Evolutionary conservation across 2,113 vertebrate genomes (phyloP), one percentile per base, ranked within the genome.

Genomic region (Corapipo altera): DNA sequence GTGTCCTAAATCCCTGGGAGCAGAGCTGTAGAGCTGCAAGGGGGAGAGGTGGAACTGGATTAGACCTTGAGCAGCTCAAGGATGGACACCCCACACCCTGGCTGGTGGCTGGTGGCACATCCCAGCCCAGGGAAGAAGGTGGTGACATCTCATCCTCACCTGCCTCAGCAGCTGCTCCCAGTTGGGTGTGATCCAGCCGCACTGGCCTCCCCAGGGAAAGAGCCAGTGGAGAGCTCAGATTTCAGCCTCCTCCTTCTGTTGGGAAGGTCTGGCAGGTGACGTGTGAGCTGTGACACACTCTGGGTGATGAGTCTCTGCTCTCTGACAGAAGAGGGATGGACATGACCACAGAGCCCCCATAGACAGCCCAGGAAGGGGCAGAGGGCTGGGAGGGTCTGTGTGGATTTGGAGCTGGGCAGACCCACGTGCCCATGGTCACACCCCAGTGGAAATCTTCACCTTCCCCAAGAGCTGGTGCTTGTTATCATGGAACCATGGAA

Each of bases 401-500:
- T 17, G 33, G 39, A 8, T 55, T 51, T 0, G 0, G 58, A 59
- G 33, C 15, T 4, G 7, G 15, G 39, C 66, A 44, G 41, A 62
- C 10, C 24, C 73, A 2, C 1, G 6, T 6, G 44, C 23, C n/a
- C 41, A 11, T 26, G 16, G 6, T 21, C 55, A 66, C 4, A 3
- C 28, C 57, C 48, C 65, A 7, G 28, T 44, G 46, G 46, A 58
- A 70, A 49, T 2, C 69, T 66, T 30, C 26, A 4, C 32, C 51
- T 89, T 52, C 51, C 39, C 3, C 1, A 43, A 52, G 41, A 59
- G 61, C 28, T 82, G 84, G 19, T 43, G 64, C 41, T 43, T 69
- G 57, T 23, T 0, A 5, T 35, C 15, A 13, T 9, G 30, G 54
- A n/a, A 69, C 17, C 46, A 1, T 48, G 18, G n/a, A 1, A 6